Base-by-base conservation (phyloP, 2,797 vertebrate species). In the Enteromius argenteus region DNA sequence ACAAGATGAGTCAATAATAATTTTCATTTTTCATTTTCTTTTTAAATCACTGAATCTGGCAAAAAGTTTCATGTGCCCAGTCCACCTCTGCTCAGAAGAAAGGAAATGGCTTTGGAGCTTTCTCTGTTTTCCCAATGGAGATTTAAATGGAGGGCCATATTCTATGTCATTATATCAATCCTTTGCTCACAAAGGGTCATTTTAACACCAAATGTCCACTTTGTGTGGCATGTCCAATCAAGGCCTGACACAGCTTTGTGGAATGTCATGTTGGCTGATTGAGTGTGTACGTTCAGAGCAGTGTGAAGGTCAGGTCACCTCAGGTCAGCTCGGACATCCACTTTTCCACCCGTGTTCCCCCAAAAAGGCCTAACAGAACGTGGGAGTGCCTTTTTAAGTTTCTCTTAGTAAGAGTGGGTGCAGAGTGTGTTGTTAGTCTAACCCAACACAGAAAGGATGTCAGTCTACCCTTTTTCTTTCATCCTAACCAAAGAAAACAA, bases 291-390 rank as follows among this genome's bases (percentile, higher is more conserved):
- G 94, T 91, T 94, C 92, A 90, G 89, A 89, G 85, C 89, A 86
- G 90, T 90, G 92, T 95, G 93, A 94, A 95, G 94, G 94, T 94
- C 93, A 86, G 91, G 92, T 88, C 90, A 90, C 79, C 86, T 84
- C 81, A 89, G 94, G 94, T 94, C 92, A 90, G 72, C 86, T 92
- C 87, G 91, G 91, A 94, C 94, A 95, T 92, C 88, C 60, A 60
- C 92, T 91, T 94, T 91, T 90, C 88, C 84, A 84, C 75, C 75
- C 79, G 19, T 64, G 80, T 83, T 78, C 46, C 67, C 82, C 58
- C 86, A 44, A 85, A 88, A 86, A 87, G 83, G 78, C 83, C 83
- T 39, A 72, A 82, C 84, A 53, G 75, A 53, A 80, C 60, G 74
- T 77, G 82, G 86, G 81, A 86, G 82, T 69, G 67, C 80, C 75